Evolutionary conservation across 2,888 invertebrate species (phyloP).

Genomic region (Perithous albicinctus): DNA sequence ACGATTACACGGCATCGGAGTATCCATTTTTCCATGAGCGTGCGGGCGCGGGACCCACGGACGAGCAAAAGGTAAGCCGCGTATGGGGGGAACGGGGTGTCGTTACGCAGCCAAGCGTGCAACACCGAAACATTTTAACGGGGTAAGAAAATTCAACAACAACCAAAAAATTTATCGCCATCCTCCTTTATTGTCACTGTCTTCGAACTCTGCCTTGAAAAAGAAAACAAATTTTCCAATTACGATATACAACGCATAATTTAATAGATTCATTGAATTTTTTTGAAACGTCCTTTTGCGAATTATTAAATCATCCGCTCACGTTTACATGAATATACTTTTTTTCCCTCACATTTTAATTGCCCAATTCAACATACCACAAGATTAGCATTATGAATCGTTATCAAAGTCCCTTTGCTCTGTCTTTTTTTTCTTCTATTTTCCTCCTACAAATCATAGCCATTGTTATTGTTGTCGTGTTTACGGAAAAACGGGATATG

Average conservation of each 20-base stretch:
- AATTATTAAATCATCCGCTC: not conserved
- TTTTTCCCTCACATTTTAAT: slow-evolving; percentile 1
- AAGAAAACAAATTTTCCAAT: not conserved
- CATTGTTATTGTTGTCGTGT: slow-evolving; percentile 1
- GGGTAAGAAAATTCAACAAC: slow-evolving; percentile 74
- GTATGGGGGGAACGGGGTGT: slow-evolving; percentile 66
- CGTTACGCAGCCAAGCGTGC: slow-evolving; percentile 32
- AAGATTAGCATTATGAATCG: slow-evolving; percentile 10
- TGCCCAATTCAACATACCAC: not conserved
- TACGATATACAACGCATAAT: not conserved
- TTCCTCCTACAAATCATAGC: slow-evolving; percentile 4
- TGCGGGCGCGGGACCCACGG: slow-evolving; percentile 89
- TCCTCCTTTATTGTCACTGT: slow-evolving; percentile 40
- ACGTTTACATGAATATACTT: slow-evolving; percentile 17
- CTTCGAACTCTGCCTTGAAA: too few species aligned
- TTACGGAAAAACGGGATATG: not conserved
- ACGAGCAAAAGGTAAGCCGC: slow-evolving; percentile 91
- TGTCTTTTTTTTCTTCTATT: not conserved
- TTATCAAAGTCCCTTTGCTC: slow-evolving; percentile 35
- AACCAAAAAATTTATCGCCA: slow-evolving; percentile 19
- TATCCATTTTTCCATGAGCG: slow-evolving; percentile 92
- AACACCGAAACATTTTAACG: slow-evolving; percentile 27
- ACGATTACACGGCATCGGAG: slow-evolving; percentile 93
- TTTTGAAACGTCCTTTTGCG: not conserved
- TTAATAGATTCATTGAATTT: not conserved